These are phyloP conservation scores for Passer montanus DNA, from an alignment of 2,113 vertebrate species.

Conservation along the genomic window DNA sequence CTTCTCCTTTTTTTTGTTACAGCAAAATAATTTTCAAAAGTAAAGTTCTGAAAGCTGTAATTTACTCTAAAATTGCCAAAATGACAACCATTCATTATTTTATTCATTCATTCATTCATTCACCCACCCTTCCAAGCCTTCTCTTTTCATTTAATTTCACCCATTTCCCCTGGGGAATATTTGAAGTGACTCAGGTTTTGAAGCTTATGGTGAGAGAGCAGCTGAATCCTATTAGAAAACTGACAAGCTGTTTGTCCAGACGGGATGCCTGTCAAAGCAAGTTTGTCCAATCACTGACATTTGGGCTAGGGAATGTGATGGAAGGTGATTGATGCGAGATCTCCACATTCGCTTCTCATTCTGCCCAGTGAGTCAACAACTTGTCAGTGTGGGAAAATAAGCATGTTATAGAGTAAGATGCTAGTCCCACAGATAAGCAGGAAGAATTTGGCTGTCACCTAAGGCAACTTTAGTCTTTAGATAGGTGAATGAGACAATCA, in stretches of 20 bases:
- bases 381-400: constrained; percentile 10
- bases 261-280: not conserved
- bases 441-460: not conserved
- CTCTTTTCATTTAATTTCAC: not conserved
- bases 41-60: not conserved
- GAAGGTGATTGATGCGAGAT: not conserved
- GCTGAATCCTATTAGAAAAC: not conserved
- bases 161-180: not conserved
- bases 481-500: not conserved
- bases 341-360: not conserved
- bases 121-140: no score
- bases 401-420: not conserved
- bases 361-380: not conserved
- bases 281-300: not conserved
- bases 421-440: not conserved
- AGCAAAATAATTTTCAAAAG: not conserved
- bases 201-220: not conserved
- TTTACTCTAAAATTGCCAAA: not conserved
- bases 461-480: not conserved
- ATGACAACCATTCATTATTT: not conserved
- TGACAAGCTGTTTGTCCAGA: not conserved
- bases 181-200: not conserved
- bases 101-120: not conserved
- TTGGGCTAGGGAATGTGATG: not conserved
- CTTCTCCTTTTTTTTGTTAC: not conserved